These are phyloP conservation scores for Metopolophium dirhodum DNA, from an alignment of 1,140 invertebrate species.

Conservation along the genomic window DNA sequence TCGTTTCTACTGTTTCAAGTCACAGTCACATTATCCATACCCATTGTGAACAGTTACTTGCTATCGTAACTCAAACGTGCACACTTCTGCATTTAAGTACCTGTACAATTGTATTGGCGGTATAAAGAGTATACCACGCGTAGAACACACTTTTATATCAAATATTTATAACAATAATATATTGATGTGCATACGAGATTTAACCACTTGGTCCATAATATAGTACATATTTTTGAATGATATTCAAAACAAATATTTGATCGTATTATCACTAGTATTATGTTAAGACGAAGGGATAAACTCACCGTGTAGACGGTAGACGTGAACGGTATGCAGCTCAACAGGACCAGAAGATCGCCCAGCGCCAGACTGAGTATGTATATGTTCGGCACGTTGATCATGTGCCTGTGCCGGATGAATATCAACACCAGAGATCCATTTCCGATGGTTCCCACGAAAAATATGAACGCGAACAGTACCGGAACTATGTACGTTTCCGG, in stretches of 20 bases:
- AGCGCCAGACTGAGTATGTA: slow-evolving; percentile 82
- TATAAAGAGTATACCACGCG: too few species aligned
- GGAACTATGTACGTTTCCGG: slow-evolving; percentile 87
- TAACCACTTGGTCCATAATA: too few species aligned
- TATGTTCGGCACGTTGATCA: slow-evolving; percentile 91
- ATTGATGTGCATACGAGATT: too few species aligned
- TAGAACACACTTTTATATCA: background rate
- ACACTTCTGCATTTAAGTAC: too few species aligned
- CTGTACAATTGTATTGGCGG: too few species aligned
- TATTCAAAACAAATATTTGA: too few species aligned
- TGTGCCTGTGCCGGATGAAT: slow-evolving; percentile 78
- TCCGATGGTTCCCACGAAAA: slow-evolving; percentile 84
- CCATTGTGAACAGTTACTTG: too few species aligned
- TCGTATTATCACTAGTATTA: background rate
- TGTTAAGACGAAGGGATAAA: background rate
- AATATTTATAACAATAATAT: background rate
- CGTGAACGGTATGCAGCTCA: slow-evolving; percentile 83
- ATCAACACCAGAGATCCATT: slow-evolving; percentile 89
- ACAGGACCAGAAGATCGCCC: slow-evolving; percentile 80
- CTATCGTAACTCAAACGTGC: too few species aligned
- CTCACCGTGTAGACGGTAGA: slow-evolving; percentile 77
- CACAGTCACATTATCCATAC: too few species aligned
- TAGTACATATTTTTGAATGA: too few species aligned
- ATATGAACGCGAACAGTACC: slow-evolving; percentile 83
- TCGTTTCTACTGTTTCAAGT: too few species aligned